Evolutionary conservation across 2,113 vertebrate species (phyloP).

Genomic region (Trogon surrucura): DNA sequence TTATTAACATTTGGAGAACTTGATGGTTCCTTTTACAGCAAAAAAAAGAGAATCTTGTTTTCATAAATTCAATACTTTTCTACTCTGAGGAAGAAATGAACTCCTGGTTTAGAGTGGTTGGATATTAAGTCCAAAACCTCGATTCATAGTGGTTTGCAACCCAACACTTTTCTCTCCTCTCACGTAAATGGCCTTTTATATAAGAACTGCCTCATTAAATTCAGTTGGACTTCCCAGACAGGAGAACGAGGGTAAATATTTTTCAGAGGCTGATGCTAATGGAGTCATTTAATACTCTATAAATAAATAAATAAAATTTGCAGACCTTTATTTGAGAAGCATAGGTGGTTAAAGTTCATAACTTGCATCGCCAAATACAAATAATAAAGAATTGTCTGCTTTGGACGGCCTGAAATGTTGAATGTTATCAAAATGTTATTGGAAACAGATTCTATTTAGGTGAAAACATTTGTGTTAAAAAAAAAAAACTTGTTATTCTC

Average conservation of each 20-base stretch:
- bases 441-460: slow-evolving; percentile 33
- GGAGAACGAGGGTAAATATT: slow-evolving; percentile 28
- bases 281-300: background rate
- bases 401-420: background rate
- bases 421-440: background rate
- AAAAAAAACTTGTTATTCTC: slow-evolving; percentile 50
- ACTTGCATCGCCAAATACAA: background rate
- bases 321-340: background rate
- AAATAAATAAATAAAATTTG: slow-evolving; percentile 7
- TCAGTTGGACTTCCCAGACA: background rate
- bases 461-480: slow-evolving; percentile 36
- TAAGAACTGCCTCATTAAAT: slow-evolving; percentile 29
- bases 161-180: background rate
- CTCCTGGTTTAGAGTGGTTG: background rate
- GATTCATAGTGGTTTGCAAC: background rate
- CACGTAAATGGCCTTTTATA: slow-evolving; percentile 13
- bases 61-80: background rate
- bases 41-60: background rate
- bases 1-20: slow-evolving; percentile 11
- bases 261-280: slow-evolving; percentile 30
- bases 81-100: background rate
- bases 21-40: background rate
- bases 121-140: slow-evolving; percentile 17
- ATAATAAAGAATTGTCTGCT: background rate
- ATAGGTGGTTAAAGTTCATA: background rate